Percentiles rank a stretch among this genome's conserved stretches.
Conservation (phyloP, 35 echinoderm and acorn worm species). For the Anneissia japonica region DNA sequence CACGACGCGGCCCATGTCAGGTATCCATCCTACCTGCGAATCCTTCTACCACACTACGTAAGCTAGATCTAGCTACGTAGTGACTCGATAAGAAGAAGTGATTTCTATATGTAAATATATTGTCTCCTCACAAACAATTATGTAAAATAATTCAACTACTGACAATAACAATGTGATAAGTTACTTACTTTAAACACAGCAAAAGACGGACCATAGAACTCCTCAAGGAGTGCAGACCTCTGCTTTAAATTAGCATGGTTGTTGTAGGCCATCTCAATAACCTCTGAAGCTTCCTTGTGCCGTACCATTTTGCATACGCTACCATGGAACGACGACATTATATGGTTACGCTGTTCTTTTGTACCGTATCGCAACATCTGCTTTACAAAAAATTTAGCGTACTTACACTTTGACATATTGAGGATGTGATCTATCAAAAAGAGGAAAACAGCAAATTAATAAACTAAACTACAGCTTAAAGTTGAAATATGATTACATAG, state of each 20-base stretch:
- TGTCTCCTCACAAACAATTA: neutral
- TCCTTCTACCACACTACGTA: too few species aligned
- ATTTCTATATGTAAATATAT: too few species aligned
- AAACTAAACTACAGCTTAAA: too few species aligned
- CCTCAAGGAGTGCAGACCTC: constrained; percentile 81
- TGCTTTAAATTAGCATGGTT: constrained; percentile 90
- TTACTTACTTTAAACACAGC: constrained; percentile 82
- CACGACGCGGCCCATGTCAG: too few species aligned
- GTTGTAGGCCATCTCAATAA: constrained; percentile 87
- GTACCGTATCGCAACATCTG: constrained; percentile 87
- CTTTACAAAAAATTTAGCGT: constrained; percentile 76
- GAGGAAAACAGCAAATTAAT: neutral
- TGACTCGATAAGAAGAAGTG: too few species aligned
- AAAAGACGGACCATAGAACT: constrained; percentile 87
- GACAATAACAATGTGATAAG: too few species aligned
- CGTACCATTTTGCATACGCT: constrained; percentile 67
- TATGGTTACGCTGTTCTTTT: constrained; percentile 59
- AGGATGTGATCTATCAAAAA: constrained; percentile 46
- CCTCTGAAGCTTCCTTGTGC: constrained; percentile 78
- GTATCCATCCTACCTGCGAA: too few species aligned
- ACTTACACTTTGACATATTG: constrained; percentile 72
- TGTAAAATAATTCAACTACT: neutral
- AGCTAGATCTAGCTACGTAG: too few species aligned
- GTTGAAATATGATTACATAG: too few species aligned
- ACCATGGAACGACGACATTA: constrained; percentile 79